Percentiles rank a stretch among this genome's conserved stretches.
Conservation (phyloP, 2,797 vertebrate genomes). For the Leptoclinus maculatus region DNA sequence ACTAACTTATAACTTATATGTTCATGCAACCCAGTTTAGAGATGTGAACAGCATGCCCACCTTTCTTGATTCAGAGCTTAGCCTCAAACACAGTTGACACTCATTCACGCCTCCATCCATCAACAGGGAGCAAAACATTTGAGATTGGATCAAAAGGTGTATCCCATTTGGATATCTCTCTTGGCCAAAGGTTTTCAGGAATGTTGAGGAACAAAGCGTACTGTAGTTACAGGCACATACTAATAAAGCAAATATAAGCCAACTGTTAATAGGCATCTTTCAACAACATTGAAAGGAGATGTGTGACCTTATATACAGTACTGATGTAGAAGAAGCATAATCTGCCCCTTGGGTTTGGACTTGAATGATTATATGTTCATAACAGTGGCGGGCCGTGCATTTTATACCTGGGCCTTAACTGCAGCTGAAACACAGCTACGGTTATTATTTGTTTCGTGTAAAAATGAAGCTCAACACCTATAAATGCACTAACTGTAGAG, state of each 20-base stretch:
- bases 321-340: background rate
- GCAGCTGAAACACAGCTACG: no score
- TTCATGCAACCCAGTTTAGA: background rate
- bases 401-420: no score
- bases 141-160: constrained; percentile 10
- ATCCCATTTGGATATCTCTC: background rate
- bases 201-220: no score
- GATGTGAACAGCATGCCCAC: no score
- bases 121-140: background rate
- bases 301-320: background rate
- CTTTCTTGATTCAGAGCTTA: background rate
- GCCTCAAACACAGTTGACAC: background rate
- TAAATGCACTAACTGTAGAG: no score
- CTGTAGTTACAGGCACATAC: background rate
- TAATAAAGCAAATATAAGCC: background rate
- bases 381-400: no score
- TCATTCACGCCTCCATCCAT: background rate
- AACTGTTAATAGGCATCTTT: background rate
- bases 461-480: no score
- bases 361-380: background rate
- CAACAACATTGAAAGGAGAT: background rate
- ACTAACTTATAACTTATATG: background rate
- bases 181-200: background rate
- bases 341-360: background rate
- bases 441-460: no score